Evolutionary conservation across 92 coral and sea anemone species (phyloP).

Genomic region (Zoanthus sansibaricus): DNA sequence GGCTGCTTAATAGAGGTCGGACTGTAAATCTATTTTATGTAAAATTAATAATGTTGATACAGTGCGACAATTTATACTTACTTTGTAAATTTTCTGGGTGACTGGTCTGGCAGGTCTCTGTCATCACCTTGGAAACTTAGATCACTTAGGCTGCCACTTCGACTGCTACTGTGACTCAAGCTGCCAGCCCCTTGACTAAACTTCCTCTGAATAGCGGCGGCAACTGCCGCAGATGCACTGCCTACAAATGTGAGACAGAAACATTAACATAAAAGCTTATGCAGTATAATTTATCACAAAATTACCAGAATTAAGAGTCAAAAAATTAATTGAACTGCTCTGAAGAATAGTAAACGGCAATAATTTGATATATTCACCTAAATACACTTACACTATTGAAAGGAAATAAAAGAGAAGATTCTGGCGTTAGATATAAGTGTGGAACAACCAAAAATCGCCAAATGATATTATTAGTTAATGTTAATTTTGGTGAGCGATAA

Average conservation of each 20-base stretch:
- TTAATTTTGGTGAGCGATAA: too few species aligned
- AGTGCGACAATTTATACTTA: neutral
- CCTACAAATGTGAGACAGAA: slow-evolving; percentile 48
- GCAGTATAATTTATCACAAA: neutral
- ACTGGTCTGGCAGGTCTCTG: slow-evolving; percentile 77
- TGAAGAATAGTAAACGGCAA: neutral
- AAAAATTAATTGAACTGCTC: neutral
- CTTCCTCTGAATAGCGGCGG: slow-evolving; percentile 92
- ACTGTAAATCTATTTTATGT: too few species aligned
- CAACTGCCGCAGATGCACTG: slow-evolving; percentile 87
- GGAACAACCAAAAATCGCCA: neutral
- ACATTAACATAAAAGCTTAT: neutral
- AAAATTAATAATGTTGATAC: too few species aligned
- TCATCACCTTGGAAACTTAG: slow-evolving; percentile 88
- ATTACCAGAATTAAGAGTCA: neutral
- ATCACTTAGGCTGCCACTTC: slow-evolving; percentile 94
- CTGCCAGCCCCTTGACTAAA: slow-evolving; percentile 82
- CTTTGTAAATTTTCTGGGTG: slow-evolving; percentile 73
- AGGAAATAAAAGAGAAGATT: neutral
- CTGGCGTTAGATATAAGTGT: neutral
- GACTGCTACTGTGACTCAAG: slow-evolving; percentile 91
- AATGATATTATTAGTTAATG: neutral
- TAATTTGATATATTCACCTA: neutral
- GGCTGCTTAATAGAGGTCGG: too few species aligned
- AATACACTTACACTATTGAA: neutral